A percentile compares a stretch with the other conserved stretches of the same genome.
Evolutionary conservation across 2,888 invertebrate genomes (phyloP).

Genomic region (Anodontia alba): DNA sequence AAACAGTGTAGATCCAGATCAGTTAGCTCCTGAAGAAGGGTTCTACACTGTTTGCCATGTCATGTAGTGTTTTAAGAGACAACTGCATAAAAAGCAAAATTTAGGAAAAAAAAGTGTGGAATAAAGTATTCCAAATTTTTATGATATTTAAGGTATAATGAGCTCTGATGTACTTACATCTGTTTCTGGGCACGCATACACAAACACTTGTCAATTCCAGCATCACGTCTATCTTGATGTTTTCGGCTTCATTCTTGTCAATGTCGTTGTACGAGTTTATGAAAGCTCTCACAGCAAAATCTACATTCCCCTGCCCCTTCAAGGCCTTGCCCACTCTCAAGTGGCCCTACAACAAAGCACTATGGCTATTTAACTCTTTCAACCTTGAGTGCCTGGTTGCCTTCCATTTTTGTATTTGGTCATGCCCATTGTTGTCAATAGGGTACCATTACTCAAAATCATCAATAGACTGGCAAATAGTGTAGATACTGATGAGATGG

Average conservation of each 20-base stretch:
- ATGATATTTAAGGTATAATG: no score
- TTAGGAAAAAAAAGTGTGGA: no score
- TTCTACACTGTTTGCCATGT: no score
- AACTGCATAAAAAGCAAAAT: no score
- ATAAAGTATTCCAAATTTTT: no score
- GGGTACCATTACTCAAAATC: no score
- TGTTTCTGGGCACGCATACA: conserved; percentile 20
- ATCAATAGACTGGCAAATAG: no score
- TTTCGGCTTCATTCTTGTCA: conserved; percentile 34
- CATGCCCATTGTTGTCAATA: no score
- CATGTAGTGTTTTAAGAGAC: no score
- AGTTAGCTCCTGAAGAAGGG: no score
- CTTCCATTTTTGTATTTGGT: conserved; percentile 70
- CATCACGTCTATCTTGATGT: conserved; percentile 57
- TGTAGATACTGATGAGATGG: no score
- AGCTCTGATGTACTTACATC: conserved; percentile 27
- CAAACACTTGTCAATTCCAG: conserved; percentile 48
- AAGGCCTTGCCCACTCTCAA: conserved; percentile 60
- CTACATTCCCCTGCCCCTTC: conserved; percentile 38
- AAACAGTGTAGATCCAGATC: no score
- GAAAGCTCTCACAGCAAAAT: conserved; percentile 63
- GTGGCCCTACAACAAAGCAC: conserved; percentile 68
- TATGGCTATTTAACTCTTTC: conserved; percentile 74
- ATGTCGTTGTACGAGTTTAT: conserved; percentile 65
- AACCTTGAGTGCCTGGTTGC: conserved; percentile 67